A percentile compares a stretch with the other conserved stretches of the same genome.
phyloP scores from a whole-genome alignment of 1,140 invertebrate species.

The Bombus vancouverensis region DNA sequence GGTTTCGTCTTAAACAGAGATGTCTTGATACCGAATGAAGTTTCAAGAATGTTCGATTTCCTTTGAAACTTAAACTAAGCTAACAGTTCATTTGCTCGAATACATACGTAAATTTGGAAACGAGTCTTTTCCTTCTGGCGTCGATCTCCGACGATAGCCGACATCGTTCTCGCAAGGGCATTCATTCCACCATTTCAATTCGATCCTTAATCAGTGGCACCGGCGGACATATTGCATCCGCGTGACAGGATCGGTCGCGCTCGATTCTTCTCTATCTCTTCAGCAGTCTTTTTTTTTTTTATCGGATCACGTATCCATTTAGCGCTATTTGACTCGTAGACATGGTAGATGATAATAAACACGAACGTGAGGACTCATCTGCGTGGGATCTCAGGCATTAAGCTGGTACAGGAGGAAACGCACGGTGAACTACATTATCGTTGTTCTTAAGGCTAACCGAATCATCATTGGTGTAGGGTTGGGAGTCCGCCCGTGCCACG shows the following conservation, averaged over 20 bases:
- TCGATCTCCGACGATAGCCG: constrained; percentile 49
- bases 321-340: constrained; percentile 6
- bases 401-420: constrained; percentile 38
- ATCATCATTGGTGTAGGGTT: constrained; percentile 65
- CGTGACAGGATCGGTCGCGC: not conserved
- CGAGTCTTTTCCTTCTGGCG: constrained; percentile 30
- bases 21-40: rapidly evolving
- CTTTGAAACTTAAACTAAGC: not conserved
- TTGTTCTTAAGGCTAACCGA: constrained; percentile 11
- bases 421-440: not conserved
- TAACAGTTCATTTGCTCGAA: not conserved
- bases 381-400: constrained; percentile 72
- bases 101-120: not conserved
- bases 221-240: constrained; percentile 36
- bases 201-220: constrained; percentile 48
- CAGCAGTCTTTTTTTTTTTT: not conserved
- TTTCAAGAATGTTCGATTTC: not conserved
- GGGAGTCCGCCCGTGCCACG: constrained; percentile 71
- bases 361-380: constrained; percentile 24
- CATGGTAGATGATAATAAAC: constrained; percentile 11
- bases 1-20: not conserved
- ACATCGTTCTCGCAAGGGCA: constrained; percentile 58
- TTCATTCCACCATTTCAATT: constrained; percentile 43
- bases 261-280: constrained; percentile 7
- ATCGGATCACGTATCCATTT: not conserved